Base-by-base conservation (phyloP, 2,888 invertebrate species). In the Drosophila kanekoi region DNA sequence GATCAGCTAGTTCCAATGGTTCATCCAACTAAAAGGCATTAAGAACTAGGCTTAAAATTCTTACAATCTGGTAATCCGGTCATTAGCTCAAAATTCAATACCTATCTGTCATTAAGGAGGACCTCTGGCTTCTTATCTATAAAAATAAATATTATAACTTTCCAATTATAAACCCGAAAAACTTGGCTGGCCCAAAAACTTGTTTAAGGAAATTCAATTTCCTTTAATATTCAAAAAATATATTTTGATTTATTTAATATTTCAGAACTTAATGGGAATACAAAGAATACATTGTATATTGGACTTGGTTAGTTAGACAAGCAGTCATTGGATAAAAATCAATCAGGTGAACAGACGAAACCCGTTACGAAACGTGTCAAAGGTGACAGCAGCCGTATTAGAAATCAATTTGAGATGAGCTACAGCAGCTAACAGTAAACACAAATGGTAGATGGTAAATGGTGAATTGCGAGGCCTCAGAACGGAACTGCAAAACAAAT, bases 331-430 rank as follows among this genome's bases (percentile, higher is more conserved):
- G 49, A 51, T 47, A 32, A 52, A 73, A 75, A 81, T 79, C 79
- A 73, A 72, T 81, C 81, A 65, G 51, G 10, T 48, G 52, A 53
- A 41, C 37, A 54, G 32, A n/a, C 48, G 56, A 71, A 79, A 63
- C 56, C 86, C 83, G 86, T 83, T 88, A 86, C 49, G 47, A 49
- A 69, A 72, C 49, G 83, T 83, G 83, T 83, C 83, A 83, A 88
- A 83, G 83, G 83, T 83, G 87, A 88, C 86, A 86, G 82, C 67
- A 72, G 79, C 65, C 64, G 79, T 58, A 85, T 71, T 79, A 79
- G 69, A 85, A 85, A 82, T 83, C 83, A 79, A 83, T 88, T 88
- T 79, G 56, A 77, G 72, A 72, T 79, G 82, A 75, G 70, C 54
- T 74, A 23, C 70, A 74, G 70, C 65, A 75, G 72, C 58, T 88